Percentiles rank a stretch among this genome's conserved stretches.
Conservation (phyloP, 2,113 vertebrate species). For the Cyprinus carpio region DNA sequence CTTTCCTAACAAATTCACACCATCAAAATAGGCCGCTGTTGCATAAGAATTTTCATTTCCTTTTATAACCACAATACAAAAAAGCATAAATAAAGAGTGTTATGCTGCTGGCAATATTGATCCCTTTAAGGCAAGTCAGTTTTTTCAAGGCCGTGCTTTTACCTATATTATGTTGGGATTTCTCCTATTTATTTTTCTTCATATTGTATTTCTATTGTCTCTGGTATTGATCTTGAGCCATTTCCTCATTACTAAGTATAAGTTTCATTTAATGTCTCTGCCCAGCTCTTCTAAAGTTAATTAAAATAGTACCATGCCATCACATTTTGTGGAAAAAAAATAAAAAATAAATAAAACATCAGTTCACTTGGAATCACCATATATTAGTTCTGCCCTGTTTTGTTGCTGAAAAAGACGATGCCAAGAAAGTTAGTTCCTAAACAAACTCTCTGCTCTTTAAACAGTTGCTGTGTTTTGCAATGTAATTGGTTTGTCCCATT, state of each 20-base stretch:
- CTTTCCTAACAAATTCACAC: conserved; percentile 15
- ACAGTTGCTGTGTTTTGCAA: conserved; percentile 21
- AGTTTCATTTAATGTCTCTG: conserved; percentile 40
- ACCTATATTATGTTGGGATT: not conserved
- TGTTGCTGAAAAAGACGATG: conserved; percentile 15
- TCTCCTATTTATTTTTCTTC: not conserved
- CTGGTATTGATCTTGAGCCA: conserved; percentile 64
- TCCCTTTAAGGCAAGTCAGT: not conserved
- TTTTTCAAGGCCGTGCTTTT: not conserved
- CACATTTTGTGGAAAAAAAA: not conserved
- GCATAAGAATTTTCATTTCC: no score
- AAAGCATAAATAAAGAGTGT: not conserved
- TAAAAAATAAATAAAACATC: not conserved
- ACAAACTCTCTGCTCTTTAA: conserved; percentile 36
- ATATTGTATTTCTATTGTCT: not conserved
- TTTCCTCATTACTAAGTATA: conserved; percentile 51
- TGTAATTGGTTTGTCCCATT: conserved; percentile 36
- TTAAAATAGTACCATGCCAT: conserved; percentile 42
- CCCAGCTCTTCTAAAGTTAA: conserved; percentile 39
- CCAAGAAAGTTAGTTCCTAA: conserved; percentile 33
- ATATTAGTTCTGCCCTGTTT: conserved; percentile 42
- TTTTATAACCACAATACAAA: not conserved
- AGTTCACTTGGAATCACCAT: conserved; percentile 27
- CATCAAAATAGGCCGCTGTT: not conserved
- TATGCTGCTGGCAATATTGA: not conserved